A percentile compares a stretch with the other conserved stretches of the same genome.
Evolutionary conservation across 2,797 vertebrate species (phyloP).

Genomic region (Synanceia verrucosa): DNA sequence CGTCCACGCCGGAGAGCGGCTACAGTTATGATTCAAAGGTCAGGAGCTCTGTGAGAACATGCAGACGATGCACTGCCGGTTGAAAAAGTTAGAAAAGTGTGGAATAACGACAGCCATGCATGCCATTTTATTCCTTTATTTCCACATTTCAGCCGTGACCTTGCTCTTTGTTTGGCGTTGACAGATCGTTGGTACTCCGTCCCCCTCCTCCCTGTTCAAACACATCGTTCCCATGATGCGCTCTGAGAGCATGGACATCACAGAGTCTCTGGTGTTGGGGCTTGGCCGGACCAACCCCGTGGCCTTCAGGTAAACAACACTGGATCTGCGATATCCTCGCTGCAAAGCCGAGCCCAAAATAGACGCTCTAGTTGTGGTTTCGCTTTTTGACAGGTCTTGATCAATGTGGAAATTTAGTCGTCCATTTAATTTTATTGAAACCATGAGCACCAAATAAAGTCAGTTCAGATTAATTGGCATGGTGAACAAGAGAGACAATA

Average conservation of each 20-base stretch:
- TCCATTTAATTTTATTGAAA: too few species aligned
- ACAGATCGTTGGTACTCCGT: constrained; percentile 96
- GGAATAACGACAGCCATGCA: neutral
- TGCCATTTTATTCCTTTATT: neutral
- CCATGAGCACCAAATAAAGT: too few species aligned
- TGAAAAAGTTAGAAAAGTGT: neutral
- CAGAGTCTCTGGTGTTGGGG: constrained; percentile 97
- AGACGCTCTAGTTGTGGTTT: too few species aligned
- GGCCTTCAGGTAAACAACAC: constrained; percentile 90
- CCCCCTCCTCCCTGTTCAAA: constrained; percentile 97
- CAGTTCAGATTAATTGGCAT: too few species aligned
- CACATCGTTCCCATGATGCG: constrained; percentile 99
- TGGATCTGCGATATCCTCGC: too few species aligned
- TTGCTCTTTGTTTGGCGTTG: constrained; percentile 20
- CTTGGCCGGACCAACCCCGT: constrained; percentile 99
- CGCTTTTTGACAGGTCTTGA: too few species aligned
- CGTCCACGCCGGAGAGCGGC: constrained; percentile 97
- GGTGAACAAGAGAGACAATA: too few species aligned
- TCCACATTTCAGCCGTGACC: neutral
- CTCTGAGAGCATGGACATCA: constrained; percentile 99
- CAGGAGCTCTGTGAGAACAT: constrained; percentile 52
- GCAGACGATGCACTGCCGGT: neutral
- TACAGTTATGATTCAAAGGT: constrained; percentile 98
- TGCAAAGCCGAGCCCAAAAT: too few species aligned
- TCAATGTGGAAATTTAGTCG: too few species aligned